These are phyloP conservation scores for Rafetus swinhoei DNA, from an alignment of 2,113 vertebrate genomes.

Conservation along the genomic window DNA sequence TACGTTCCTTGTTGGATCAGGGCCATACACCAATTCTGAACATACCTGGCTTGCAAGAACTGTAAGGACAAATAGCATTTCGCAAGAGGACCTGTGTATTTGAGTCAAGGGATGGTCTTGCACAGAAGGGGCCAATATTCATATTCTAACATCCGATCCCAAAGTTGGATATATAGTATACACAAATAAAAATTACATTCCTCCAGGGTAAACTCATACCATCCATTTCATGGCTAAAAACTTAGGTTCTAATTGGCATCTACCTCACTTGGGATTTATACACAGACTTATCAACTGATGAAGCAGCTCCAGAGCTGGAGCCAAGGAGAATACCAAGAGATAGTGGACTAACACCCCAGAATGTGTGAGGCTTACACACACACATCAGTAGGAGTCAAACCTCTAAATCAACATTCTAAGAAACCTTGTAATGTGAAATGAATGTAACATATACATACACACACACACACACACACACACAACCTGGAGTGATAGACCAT, in stretches of 20 bases:
- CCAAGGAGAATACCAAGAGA: background rate
- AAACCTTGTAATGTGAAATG: background rate
- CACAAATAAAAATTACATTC: background rate
- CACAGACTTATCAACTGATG: background rate
- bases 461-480: too few relatives aligned
- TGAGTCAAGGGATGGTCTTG: rapidly evolving
- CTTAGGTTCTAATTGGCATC: too few relatives aligned
- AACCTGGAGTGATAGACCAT: background rate
- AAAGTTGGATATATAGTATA: background rate
- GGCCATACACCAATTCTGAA: background rate
- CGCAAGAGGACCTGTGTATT: rapidly evolving
- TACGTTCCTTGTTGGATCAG: background rate
- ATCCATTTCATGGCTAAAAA: background rate
- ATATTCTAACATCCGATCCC: rapidly evolving
- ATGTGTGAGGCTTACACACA: background rate
- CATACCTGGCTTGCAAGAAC: background rate
- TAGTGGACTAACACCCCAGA: background rate
- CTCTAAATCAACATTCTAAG: too few relatives aligned
- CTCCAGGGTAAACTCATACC: background rate
- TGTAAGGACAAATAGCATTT: rapidly evolving
- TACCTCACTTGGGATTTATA: background rate
- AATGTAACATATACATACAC: background rate
- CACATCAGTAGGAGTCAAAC: background rate
- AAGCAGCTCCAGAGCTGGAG: background rate
- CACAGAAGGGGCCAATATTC: background rate